A percentile compares a stretch with the other conserved stretches of the same genome.
These are phyloP conservation scores for Sebastes alutus DNA, from an alignment of 2,797 vertebrate genomes.

Conservation along the genomic window DNA sequence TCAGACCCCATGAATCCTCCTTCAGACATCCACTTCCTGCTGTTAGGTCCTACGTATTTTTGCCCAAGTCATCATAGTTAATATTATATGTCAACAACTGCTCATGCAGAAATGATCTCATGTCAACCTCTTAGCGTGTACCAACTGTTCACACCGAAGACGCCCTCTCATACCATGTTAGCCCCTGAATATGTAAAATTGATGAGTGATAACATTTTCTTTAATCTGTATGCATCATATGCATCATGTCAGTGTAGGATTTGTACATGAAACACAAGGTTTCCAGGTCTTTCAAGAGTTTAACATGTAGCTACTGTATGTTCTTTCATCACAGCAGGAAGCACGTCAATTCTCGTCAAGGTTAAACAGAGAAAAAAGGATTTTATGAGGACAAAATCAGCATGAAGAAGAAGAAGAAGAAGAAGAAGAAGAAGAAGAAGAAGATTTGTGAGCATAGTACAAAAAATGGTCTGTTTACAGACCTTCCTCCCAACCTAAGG, in stretches of 20 bases:
- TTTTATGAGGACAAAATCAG: background rate
- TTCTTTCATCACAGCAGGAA: background rate
- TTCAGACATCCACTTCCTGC: slow-evolving; percentile 12
- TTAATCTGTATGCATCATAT: background rate
- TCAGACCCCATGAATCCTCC: slow-evolving; percentile 29
- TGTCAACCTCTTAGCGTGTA: background rate
- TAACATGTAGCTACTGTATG: background rate
- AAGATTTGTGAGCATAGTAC: background rate
- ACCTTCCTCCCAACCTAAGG: background rate
- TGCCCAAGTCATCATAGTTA: slow-evolving; percentile 7
- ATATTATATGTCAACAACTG: slow-evolving; percentile 22
- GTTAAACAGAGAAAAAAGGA: background rate
- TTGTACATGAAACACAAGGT: background rate
- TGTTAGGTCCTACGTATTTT: background rate
- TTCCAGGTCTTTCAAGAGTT: background rate
- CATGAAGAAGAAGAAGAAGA: background rate
- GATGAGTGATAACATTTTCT: background rate
- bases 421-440: background rate
- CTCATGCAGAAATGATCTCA: background rate
- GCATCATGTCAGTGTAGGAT: background rate
- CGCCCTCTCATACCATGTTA: background rate
- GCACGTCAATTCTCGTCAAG: background rate
- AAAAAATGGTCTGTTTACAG: background rate
- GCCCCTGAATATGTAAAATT: background rate
- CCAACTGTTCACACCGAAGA: background rate